Conservation (phyloP, 2,113 vertebrate species). For the Struthio camelus region DNA sequence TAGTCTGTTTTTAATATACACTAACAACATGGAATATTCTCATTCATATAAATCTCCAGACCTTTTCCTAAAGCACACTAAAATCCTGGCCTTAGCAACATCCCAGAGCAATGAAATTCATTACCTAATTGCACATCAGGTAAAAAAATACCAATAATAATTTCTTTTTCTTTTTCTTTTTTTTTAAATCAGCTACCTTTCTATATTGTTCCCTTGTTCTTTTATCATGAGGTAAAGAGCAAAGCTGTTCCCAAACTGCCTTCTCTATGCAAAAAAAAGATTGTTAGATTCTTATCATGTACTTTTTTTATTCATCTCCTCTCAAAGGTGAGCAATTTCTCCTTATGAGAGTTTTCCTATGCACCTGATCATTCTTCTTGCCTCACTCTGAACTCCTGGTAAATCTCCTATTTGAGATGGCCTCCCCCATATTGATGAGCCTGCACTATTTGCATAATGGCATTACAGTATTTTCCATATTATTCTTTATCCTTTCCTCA, state of each 20-base stretch:
- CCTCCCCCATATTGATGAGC: neutral
- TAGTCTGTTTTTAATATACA: neutral
- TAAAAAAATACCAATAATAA: neutral
- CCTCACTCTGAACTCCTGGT: conserved; percentile 21
- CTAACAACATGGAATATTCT: neutral
- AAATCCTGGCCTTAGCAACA: neutral
- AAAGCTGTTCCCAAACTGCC: neutral
- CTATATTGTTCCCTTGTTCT: neutral
- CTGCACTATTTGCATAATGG: conserved; percentile 13
- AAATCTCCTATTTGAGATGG: neutral
- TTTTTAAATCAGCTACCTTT: neutral
- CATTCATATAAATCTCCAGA: neutral
- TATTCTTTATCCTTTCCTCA: neutral
- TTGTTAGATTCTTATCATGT: conserved; percentile 4
- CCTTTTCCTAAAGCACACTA: neutral
- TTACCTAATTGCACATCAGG: neutral
- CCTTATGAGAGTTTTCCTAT: neutral
- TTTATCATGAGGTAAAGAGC: neutral
- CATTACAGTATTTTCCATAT: neutral
- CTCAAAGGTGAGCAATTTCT: neutral
- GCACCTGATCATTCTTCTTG: conserved; percentile 33
- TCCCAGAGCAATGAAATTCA: neutral
- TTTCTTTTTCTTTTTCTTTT: neutral
- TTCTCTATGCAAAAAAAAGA: conserved; percentile 47
- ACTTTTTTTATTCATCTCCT: conserved; percentile 43